Evolutionary conservation across 2,113 vertebrate species (phyloP).

Genomic region (Seriola aureovittata): DNA sequence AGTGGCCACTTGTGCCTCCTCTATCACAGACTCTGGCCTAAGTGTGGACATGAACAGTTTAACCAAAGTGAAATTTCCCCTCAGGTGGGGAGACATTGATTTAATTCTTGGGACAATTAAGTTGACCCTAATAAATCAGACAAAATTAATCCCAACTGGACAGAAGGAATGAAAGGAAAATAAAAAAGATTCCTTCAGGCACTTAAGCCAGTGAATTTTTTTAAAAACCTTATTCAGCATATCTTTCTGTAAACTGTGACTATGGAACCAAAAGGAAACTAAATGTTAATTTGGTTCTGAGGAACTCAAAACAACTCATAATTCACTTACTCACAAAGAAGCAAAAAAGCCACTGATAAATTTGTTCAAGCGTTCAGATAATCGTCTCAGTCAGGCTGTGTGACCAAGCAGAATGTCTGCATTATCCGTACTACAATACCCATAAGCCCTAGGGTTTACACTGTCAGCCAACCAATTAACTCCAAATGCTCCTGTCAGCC

Average conservation of each 20-base stretch:
- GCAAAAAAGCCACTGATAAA: constrained; percentile 31
- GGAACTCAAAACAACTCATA: background rate
- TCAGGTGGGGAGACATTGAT: background rate
- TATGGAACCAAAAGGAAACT: background rate
- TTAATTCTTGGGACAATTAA: background rate
- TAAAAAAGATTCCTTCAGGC: background rate
- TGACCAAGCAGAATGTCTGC: constrained; percentile 66
- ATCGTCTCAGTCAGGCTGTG: constrained; percentile 58
- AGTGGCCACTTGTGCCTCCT: background rate
- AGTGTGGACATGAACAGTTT: background rate
- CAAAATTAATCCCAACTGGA: background rate
- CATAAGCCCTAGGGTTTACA: constrained; percentile 75
- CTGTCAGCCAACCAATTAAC: constrained; percentile 77
- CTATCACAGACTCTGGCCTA: no score
- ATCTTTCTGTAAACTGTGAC: background rate
- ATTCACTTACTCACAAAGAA: constrained; percentile 15
- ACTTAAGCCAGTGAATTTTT: background rate
- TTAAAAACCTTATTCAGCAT: background rate
- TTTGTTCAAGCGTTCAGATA: constrained; percentile 53
- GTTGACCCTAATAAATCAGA: background rate
- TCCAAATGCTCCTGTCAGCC: constrained; percentile 72
- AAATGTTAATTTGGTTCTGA: background rate
- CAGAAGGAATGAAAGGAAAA: background rate
- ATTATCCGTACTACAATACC: constrained; percentile 76
- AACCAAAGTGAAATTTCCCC: background rate